These are phyloP conservation scores for Eupeodes latifasciatus DNA, from an alignment of 2,888 invertebrate species.

Conservation along the genomic window DNA sequence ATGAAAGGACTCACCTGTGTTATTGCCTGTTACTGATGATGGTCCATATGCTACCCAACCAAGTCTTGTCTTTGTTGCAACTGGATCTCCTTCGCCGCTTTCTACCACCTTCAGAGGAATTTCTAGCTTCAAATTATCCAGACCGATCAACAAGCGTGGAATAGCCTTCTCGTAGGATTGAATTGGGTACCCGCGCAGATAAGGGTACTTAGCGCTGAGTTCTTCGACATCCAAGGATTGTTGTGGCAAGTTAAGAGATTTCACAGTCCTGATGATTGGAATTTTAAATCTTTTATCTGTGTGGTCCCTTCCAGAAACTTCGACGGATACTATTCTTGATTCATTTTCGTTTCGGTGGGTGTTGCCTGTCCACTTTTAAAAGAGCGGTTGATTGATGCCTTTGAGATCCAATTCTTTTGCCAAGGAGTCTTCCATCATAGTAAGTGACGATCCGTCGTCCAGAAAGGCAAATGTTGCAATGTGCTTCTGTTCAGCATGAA, in stretches of 20 bases:
- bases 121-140: no score
- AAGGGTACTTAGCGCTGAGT: not conserved
- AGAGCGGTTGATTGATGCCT: not conserved
- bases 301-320: not conserved
- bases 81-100: constrained; percentile 33
- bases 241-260: not conserved
- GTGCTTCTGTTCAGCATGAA: no score
- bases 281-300: not conserved
- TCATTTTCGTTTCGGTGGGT: not conserved
- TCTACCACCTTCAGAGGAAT: constrained; percentile 11
- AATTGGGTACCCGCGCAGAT: constrained; percentile 38
- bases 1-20: not conserved
- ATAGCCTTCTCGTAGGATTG: constrained; percentile 26
- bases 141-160: not conserved
- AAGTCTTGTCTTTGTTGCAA: constrained; percentile 51
- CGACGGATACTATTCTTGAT: not conserved
- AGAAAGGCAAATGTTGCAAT: not conserved
- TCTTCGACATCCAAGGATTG: not conserved
- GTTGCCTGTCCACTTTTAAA: not conserved
- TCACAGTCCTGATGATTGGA: not conserved
- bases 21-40: not conserved
- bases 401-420: not conserved
- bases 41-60: constrained; percentile 6
- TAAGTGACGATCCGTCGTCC: not conserved
- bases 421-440: not conserved